These are phyloP conservation scores for Mionectes macconnelli DNA, from an alignment of 2,113 vertebrate species.

Conservation along the genomic window DNA sequence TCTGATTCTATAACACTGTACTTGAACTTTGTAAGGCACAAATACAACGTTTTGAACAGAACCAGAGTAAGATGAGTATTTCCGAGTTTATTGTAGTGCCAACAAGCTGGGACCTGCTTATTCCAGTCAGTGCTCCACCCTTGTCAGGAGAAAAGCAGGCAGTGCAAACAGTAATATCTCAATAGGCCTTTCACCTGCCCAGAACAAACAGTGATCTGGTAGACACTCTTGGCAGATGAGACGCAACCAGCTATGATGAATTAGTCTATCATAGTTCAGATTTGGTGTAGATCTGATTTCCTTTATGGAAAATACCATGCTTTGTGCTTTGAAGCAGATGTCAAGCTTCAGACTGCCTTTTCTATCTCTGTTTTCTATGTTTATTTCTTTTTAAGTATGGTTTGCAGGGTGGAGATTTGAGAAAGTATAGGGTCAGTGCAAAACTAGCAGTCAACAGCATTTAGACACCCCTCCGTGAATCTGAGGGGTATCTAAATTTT, in stretches of 20 bases:
- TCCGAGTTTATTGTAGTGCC: neutral
- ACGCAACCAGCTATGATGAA: neutral
- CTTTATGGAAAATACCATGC: rapidly evolving
- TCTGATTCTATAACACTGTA: neutral
- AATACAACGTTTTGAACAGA: neutral
- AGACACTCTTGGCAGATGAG: neutral
- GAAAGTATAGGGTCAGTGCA: neutral
- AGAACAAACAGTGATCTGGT: neutral
- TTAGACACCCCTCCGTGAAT: neutral
- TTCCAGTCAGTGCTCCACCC: neutral
- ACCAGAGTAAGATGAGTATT: neutral
- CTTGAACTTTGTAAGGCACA: neutral
- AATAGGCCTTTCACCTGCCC: conserved; percentile 18
- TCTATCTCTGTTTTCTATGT: neutral
- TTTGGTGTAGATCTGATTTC: neutral
- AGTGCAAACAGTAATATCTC: neutral
- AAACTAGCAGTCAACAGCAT: neutral
- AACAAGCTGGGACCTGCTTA: neutral
- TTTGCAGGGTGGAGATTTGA: neutral
- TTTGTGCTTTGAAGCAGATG: neutral
- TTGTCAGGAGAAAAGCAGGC: neutral
- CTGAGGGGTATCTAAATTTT: neutral
- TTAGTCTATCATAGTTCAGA: neutral
- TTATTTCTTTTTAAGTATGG: neutral
- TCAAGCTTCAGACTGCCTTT: neutral